Evolutionary conservation across 1,140 invertebrate genomes (phyloP), one percentile per base, ranked within the genome.

Genomic region (Cecropterus lyciades): DNA sequence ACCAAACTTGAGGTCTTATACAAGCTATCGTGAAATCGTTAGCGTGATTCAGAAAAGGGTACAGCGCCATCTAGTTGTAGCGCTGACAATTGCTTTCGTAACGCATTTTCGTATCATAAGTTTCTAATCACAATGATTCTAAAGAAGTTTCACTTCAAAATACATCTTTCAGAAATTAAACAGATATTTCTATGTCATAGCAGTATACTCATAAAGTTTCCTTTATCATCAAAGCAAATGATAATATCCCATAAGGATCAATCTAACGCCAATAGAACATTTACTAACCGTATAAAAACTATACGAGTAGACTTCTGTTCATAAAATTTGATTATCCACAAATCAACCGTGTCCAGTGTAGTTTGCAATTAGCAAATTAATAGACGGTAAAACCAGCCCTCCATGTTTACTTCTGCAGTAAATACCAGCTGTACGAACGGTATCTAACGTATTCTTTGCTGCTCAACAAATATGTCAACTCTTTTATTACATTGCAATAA

Each of bases 321-420:
- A 62, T 62, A 62, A 49, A 62, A 49, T 48, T 62, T 63, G 49
- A 64, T 53, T 46, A 43, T 56, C 15, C 53, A 42, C 33, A 14
- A 56, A 56, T 40, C 53, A 40, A 57, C 37, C 40, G 15, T 64
- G 24, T 45, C 55, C 24, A 57, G 20, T 53, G 60, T 30, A 43
- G 60, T 42, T 64, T 64, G 60, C 48, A 64, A 64, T 64, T 53
- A 64, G 49, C 49, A 53, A 52, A 64, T 64, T 63, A 63, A 63
- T 63, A 63, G 60, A 52, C 16, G 40, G 60, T 63, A 52, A 63
- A 63, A 63, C 48, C 60, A 42, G 37, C 37, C 60, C 17, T 52
- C 49, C 10, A 45, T 53, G 60, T 53, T 64, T 64, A 53, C 60
- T 64, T 15, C 48, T 27, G 60, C 60, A 43, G 60, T 52, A 64